phyloP scores from a whole-genome alignment of 2,797 vertebrate genomes.

The Chaetodon trifasciatus region DNA sequence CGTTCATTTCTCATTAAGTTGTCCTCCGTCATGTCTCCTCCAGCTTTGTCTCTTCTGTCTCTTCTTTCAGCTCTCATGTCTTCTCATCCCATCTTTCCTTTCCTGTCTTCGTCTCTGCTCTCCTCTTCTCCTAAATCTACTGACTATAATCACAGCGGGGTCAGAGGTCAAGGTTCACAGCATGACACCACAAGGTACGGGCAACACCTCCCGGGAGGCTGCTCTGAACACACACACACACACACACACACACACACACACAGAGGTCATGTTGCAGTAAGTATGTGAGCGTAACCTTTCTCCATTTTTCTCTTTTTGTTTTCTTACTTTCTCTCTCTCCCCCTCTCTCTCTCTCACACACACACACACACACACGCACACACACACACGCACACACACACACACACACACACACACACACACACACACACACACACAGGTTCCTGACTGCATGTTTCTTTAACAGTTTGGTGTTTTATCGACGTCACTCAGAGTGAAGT shows the following conservation, averaged over 20 bases:
- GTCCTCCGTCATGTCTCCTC: background rate
- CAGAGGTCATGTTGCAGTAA: conserved; percentile 15
- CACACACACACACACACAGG: conserved; percentile 13
- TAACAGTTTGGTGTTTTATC: background rate
- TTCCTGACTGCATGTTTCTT: conserved; percentile 9
- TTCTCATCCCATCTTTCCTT: background rate
- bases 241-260: conserved; percentile 20
- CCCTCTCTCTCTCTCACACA: background rate
- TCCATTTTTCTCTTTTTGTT: conserved; percentile 2
- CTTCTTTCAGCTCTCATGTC: background rate
- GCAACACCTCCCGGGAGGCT: conserved; percentile 12
- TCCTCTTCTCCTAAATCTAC: conserved; percentile 26
- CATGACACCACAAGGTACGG: conserved; percentile 52
- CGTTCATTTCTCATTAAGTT: background rate
- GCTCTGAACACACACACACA: conserved; percentile 3
- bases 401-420: conserved; percentile 22
- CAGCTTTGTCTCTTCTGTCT: too few relatives aligned
- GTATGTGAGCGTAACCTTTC: conserved; percentile 19
- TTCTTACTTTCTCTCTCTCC: background rate
- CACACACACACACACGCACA: conserved; percentile 33
- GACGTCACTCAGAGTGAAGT: background rate
- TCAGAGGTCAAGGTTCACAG: conserved; percentile 57
- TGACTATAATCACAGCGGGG: conserved; percentile 19
- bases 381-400: conserved; percentile 26
- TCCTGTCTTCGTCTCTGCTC: background rate